phyloP scores from a whole-genome alignment of 2,888 invertebrate genomes.

The Cephus sareptanus region DNA sequence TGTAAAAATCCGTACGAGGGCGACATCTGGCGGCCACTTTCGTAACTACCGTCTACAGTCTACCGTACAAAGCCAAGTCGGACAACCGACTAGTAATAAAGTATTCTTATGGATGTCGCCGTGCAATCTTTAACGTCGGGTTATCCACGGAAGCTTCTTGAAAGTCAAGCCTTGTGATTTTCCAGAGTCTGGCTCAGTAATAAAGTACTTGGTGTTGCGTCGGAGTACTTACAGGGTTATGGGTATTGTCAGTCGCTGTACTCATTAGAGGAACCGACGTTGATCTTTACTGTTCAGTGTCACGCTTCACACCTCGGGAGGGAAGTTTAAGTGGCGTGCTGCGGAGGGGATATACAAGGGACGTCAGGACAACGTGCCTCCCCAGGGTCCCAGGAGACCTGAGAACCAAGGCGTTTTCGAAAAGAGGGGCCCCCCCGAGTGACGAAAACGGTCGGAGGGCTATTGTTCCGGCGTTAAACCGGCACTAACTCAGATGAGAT shows the following conservation, averaged over 20 bases:
- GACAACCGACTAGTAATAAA: background rate
- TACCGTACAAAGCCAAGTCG: background rate
- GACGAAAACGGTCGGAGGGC: conserved; percentile 28
- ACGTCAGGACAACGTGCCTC: conserved; percentile 10
- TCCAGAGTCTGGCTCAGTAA: background rate
- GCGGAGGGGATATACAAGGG: conserved; percentile 8
- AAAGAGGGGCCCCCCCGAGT: conserved; percentile 20
- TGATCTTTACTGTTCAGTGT: conserved; percentile 22
- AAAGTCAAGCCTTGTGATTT: background rate
- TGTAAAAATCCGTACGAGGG: background rate
- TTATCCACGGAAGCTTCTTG: background rate
- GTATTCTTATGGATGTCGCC: background rate
- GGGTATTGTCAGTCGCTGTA: background rate
- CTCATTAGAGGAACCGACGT: background rate
- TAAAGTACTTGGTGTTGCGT: background rate
- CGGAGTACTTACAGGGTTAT: background rate
- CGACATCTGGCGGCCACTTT: background rate
- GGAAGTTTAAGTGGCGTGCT: conserved; percentile 1
- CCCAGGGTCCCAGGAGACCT: conserved; percentile 24
- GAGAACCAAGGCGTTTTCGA: conserved; percentile 12
- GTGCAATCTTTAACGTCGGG: background rate
- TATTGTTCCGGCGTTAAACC: conserved; percentile 50
- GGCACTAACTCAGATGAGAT: conserved; percentile 50
- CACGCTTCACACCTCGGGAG: conserved; percentile 39
- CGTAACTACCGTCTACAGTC: background rate